Conservation (phyloP, 2,797 vertebrate genomes). For the Heterohyrax brucei region DNA sequence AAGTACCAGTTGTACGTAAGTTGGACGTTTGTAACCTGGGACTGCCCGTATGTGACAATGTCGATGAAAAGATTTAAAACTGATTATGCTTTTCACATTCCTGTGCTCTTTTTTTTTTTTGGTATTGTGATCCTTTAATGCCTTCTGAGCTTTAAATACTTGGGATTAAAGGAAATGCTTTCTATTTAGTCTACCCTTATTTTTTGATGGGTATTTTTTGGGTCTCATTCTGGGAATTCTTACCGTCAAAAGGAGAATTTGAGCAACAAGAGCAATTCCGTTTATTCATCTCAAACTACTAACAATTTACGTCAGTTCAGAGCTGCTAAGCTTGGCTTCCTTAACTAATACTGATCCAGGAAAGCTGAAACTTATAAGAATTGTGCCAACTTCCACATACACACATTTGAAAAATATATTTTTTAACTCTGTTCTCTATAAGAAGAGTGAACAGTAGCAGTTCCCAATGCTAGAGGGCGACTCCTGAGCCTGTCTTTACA, state of each 20-base stretch:
- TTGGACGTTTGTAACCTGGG: no score
- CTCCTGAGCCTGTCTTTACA: background rate
- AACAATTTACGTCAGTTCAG: background rate
- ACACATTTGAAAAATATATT: background rate
- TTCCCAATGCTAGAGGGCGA: background rate
- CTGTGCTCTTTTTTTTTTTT: background rate
- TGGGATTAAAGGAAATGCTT: slow-evolving; percentile 59
- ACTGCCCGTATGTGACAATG: background rate
- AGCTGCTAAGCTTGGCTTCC: background rate
- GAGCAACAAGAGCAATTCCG: background rate
- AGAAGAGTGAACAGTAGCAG: background rate
- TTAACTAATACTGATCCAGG: slow-evolving; percentile 41
- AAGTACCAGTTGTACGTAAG: no score
- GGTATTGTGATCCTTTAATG: slow-evolving; percentile 28
- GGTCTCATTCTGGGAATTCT: background rate
- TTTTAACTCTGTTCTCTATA: background rate
- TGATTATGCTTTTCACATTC: slow-evolving; percentile 56
- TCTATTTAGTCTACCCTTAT: slow-evolving; percentile 23
- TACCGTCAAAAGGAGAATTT: background rate
- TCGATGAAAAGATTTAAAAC: slow-evolving; percentile 62
- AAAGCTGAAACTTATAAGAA: background rate
- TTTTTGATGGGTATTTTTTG: background rate
- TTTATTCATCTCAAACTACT: background rate
- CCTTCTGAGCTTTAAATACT: slow-evolving; percentile 48
- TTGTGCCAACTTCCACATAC: background rate